Evolutionary conservation across 2,888 invertebrate genomes (phyloP), one percentile per base, ranked within the genome.

Genomic region (Neoaliturus tenellus): DNA sequence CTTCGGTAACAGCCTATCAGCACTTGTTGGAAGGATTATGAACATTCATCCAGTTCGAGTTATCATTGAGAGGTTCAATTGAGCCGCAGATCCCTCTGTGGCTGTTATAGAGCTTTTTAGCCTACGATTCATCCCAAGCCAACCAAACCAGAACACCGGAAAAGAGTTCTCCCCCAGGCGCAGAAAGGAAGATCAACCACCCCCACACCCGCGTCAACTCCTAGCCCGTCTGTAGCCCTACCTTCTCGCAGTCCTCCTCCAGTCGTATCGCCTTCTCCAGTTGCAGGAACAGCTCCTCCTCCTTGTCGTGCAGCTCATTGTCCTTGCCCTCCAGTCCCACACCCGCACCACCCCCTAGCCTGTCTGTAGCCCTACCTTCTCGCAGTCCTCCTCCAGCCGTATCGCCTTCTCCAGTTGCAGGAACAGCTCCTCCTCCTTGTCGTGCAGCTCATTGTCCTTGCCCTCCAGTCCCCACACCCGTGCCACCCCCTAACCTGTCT

Each of bases 391-490:
- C 88, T 93, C 93, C 85, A 93, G 90, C 85, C 92, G 91, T 20
- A 93, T 91, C 82, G 92, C 93, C 85, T 92, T 90, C 88, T 93
- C 93, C 87, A 93, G 89, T 87, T 93, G 93, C 31, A 93, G 89
- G 89, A 93, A 93, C 35, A 93, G 91, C 87, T 93, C 93, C 87
- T 93, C 93, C 88, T 93, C 93, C 89, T 93, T 93, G 87, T 93
- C 92, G 84, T 92, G 91, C 44, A 93, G 89, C 85, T 93, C 91
- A 71, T 91, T 89, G 86, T 93, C 93, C 89, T 92, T 92, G 71
- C 91, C 91, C 88, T 93, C 93, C 86, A 93, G 88, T 83, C 92
- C 90, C 88, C 90, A 91, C 83, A 92, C 92, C 88, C 90, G 25
- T 91, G 90, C 71, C 92, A 91, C 78, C 92, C 91, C 85, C 91